phyloP scores from a whole-genome alignment of 2,888 invertebrate species.

The Synanthedon formicaeformis region DNA sequence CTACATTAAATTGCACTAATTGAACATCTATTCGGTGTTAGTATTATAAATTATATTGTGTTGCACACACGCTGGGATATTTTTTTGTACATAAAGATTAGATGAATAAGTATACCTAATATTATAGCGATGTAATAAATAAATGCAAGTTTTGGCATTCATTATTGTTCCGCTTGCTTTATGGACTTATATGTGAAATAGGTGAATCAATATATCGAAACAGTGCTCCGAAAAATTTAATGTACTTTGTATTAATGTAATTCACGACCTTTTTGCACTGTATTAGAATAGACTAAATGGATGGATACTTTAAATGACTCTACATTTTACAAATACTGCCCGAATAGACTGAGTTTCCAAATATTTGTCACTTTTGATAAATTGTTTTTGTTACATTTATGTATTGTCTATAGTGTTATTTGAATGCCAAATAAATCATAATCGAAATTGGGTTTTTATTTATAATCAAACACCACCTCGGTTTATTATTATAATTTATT shows the following conservation, averaged over 20 bases:
- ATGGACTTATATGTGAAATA: too few species aligned
- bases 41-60: too few species aligned
- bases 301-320: background rate
- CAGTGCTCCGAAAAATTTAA: background rate
- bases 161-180: too few species aligned
- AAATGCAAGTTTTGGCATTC: too few species aligned
- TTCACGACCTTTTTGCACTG: background rate
- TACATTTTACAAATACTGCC: slow-evolving; percentile 35
- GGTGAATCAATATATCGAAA: too few species aligned
- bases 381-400: slow-evolving; percentile 57
- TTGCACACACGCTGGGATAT: too few species aligned
- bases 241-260: background rate
- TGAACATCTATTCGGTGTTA: too few species aligned
- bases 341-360: slow-evolving; percentile 68
- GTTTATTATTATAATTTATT: slow-evolving; percentile 21
- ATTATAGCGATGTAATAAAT: too few species aligned
- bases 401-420: slow-evolving; percentile 58
- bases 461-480: background rate
- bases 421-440: slow-evolving; percentile 68
- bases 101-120: too few species aligned
- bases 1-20: too few species aligned
- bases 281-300: background rate
- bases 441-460: slow-evolving; percentile 24
- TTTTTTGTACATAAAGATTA: too few species aligned
- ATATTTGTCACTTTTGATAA: slow-evolving; percentile 53